Evolutionary conservation across 1,140 invertebrate genomes (phyloP).

Genomic region (Rhynchophorus ferrugineus): DNA sequence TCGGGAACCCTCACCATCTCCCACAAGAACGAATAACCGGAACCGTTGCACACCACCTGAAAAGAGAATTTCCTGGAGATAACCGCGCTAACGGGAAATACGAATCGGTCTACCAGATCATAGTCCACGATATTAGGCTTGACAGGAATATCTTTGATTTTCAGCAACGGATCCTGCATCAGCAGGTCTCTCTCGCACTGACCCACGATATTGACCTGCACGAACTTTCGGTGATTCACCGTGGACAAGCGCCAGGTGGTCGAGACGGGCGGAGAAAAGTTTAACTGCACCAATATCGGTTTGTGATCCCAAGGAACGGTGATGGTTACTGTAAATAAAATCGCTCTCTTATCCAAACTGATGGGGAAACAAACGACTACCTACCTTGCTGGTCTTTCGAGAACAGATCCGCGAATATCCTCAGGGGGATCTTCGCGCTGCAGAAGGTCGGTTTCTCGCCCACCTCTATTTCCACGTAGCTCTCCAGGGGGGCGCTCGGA

Average conservation of each 20-base stretch:
- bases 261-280: conserved; percentile 75
- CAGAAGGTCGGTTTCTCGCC: conserved; percentile 62
- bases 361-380: conserved; percentile 39
- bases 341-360: background rate
- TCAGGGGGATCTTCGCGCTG: conserved; percentile 52
- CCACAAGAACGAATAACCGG: conserved; percentile 76
- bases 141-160: conserved; percentile 35
- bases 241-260: conserved; percentile 74
- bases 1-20: conserved; percentile 47
- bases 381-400: conserved; percentile 60
- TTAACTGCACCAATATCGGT: conserved; percentile 59
- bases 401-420: conserved; percentile 63
- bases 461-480: conserved; percentile 54
- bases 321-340: conserved; percentile 44
- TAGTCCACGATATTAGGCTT: conserved; percentile 55
- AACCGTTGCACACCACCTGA: conserved; percentile 55
- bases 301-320: conserved; percentile 66
- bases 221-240: conserved; percentile 69
- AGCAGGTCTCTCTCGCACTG: conserved; percentile 33
- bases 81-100: background rate
- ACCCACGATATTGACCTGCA: conserved; percentile 69
- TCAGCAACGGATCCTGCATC: conserved; percentile 38
- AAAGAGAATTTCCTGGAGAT: conserved; percentile 9
- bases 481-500: conserved; percentile 39
- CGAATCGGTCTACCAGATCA: conserved; percentile 37